Evolutionary conservation across 2,113 vertebrate species (phyloP).

Genomic region (Junco hyemalis): DNA sequence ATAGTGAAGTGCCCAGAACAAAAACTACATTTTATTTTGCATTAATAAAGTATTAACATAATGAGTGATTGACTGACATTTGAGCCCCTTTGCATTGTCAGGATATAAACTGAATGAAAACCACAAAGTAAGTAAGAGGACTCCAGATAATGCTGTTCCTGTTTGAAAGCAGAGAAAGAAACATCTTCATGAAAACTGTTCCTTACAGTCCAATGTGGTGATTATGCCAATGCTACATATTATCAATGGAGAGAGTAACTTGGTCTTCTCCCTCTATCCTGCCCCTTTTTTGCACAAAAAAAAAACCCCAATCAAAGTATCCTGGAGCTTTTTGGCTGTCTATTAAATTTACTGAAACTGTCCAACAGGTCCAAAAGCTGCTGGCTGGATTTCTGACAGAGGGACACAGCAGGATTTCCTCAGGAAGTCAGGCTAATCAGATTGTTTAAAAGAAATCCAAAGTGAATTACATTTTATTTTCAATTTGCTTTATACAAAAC

Average conservation of each 20-base stretch:
- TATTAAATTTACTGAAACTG: neutral
- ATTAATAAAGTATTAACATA: neutral
- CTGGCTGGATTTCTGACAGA: conserved; percentile 13
- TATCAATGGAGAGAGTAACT: neutral
- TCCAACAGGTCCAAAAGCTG: neutral
- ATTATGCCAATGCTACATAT: neutral
- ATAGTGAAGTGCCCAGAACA: neutral
- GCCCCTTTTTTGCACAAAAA: neutral
- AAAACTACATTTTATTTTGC: neutral
- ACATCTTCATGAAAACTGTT: neutral
- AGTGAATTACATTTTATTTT: neutral
- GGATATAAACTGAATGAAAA: neutral
- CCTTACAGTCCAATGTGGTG: neutral
- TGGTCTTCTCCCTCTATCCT: neutral
- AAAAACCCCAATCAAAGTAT: neutral
- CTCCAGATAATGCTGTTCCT: neutral
- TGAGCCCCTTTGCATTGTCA: neutral
- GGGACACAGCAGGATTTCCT: conserved; percentile 48
- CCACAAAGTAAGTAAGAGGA: neutral
- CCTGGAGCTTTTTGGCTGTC: neutral
- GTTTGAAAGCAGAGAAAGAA: neutral
- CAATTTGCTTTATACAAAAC: neutral
- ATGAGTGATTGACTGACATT: neutral
- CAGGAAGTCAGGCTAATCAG: conserved; percentile 26
- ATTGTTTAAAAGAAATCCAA: conserved; percentile 6